phyloP scores from a whole-genome alignment of 2,113 vertebrate species.

The Archilochus colubris region DNA sequence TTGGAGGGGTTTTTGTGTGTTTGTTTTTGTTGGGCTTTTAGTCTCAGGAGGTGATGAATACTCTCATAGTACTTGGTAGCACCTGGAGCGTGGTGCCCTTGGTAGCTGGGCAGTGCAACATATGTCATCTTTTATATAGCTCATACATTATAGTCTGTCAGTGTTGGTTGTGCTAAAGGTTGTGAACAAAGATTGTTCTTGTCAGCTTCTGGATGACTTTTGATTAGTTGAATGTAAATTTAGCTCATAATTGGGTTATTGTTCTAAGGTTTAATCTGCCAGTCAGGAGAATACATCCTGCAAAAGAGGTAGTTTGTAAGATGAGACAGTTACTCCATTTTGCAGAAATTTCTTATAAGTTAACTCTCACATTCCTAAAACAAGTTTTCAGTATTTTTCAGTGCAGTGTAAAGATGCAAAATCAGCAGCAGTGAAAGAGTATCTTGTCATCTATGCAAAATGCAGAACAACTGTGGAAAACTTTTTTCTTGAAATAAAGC shows the following conservation, averaged over 20 bases:
- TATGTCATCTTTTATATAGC: constrained; percentile 25
- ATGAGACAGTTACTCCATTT: neutral
- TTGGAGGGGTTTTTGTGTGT: neutral
- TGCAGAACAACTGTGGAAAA: neutral
- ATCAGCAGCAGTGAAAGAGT: neutral
- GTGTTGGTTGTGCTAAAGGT: constrained; percentile 12
- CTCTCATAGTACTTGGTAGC: neutral
- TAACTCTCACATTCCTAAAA: neutral
- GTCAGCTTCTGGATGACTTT: constrained; percentile 58
- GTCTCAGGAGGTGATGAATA: neutral
- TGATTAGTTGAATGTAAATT: constrained; percentile 60
- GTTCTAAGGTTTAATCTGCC: constrained; percentile 41
- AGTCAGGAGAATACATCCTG: neutral
- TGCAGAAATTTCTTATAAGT: neutral
- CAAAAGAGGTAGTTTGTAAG: constrained; percentile 25
- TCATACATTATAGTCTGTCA: constrained; percentile 40
- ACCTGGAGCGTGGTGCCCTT: constrained; percentile 41
- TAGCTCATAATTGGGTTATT: constrained; percentile 60
- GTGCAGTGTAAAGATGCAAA: neutral
- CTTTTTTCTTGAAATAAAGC: neutral
- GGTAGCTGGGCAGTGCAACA: neutral
- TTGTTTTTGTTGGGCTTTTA: neutral
- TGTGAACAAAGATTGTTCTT: constrained; percentile 55
- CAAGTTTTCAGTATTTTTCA: neutral
- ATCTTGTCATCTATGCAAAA: neutral